Conservation (phyloP, 2,113 vertebrate genomes). For the Gavia stellata region DNA sequence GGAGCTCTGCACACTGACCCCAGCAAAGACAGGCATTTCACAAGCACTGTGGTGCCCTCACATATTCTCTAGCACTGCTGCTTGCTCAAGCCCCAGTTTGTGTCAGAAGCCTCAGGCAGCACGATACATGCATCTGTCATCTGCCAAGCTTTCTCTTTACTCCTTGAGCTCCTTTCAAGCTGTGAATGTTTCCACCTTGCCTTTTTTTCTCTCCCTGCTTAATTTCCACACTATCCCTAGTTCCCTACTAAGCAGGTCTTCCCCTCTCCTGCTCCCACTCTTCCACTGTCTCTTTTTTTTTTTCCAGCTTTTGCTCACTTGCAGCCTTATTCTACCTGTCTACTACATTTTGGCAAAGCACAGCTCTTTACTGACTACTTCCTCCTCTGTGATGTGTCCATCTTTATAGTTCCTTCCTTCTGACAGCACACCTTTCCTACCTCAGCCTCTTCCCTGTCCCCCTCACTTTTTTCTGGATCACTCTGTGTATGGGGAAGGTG, state of each 20-base stretch:
- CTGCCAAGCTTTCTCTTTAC: neutral
- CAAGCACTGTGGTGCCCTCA: neutral
- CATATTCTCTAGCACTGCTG: neutral
- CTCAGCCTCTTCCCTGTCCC: neutral
- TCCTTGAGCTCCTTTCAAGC: neutral
- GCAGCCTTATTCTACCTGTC: neutral
- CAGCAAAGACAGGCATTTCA: neutral
- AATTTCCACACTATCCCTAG: neutral
- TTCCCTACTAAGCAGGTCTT: neutral
- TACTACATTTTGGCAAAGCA: neutral
- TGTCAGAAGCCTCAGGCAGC: constrained; percentile 3
- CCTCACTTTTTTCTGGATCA: neutral
- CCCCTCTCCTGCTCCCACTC: neutral
- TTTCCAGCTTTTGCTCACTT: neutral
- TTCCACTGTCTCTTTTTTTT: neutral
- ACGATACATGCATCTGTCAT: neutral
- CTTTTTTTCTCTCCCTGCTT: neutral
- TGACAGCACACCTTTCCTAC: neutral
- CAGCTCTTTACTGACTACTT: neutral
- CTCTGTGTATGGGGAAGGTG: neutral
- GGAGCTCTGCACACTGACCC: neutral
- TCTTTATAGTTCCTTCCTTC: neutral
- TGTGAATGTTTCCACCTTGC: neutral
- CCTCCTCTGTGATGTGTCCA: neutral
- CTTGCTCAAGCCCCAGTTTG: neutral